These are phyloP conservation scores for Etheostoma cragini DNA, from an alignment of 2,113 vertebrate genomes.

Conservation along the genomic window DNA sequence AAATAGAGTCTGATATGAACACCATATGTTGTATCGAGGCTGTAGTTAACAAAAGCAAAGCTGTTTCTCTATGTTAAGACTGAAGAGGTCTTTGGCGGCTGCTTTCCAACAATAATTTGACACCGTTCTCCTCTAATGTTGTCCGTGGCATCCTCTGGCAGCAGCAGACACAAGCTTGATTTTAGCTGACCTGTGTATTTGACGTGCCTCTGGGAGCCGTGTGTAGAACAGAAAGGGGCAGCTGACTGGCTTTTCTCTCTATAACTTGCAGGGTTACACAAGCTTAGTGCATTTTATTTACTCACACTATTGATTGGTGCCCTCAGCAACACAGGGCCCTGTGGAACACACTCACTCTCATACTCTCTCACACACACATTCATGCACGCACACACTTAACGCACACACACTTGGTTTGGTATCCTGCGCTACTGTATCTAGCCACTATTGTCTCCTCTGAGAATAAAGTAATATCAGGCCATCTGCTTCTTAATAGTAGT, in stretches of 20 bases:
- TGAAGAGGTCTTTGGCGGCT: constrained; percentile 18
- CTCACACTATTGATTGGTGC: constrained; percentile 81
- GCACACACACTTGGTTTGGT: constrained; percentile 37
- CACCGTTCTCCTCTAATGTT: constrained; percentile 33
- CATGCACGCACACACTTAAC: constrained; percentile 29
- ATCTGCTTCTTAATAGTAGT: constrained; percentile 63
- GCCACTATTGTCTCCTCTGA: constrained; percentile 46
- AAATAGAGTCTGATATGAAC: constrained; percentile 7
- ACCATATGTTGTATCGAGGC: constrained; percentile 20
- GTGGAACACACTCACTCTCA: constrained; percentile 55
- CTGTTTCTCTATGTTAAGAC: not conserved
- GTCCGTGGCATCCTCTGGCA: constrained; percentile 34
- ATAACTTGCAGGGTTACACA: constrained; percentile 81
- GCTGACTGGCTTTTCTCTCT: constrained; percentile 77
- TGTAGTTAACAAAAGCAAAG: constrained; percentile 25
- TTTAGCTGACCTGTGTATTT: constrained; percentile 63
- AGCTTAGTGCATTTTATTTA: constrained; percentile 84
- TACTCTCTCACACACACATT: constrained; percentile 13
- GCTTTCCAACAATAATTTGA: constrained; percentile 46
- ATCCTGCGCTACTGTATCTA: constrained; percentile 54
- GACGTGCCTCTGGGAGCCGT: constrained; percentile 60
- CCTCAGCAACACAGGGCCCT: constrained; percentile 74
- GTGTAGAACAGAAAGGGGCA: constrained; percentile 67
- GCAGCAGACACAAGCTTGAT: constrained; percentile 38
- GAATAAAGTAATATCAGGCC: constrained; percentile 58